These are phyloP conservation scores for Tinamus guttatus DNA, from an alignment of 2,113 vertebrate species.

Conservation along the genomic window DNA sequence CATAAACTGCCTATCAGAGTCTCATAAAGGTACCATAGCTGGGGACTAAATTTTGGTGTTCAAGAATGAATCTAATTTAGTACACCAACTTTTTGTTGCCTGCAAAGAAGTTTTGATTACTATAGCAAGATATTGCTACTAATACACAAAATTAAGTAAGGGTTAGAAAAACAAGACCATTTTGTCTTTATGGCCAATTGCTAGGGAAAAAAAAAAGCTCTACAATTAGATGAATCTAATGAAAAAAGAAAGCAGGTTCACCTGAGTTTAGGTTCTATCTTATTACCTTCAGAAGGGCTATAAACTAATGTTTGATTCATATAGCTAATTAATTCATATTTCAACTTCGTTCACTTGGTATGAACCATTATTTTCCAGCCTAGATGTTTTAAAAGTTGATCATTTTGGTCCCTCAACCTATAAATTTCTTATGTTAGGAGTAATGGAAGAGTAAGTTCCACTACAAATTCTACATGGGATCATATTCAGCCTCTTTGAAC, in stretches of 20 bases:
- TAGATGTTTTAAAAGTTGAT: slow-evolving; percentile 1
- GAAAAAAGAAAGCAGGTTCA: slow-evolving; percentile 12
- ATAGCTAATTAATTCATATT: not conserved
- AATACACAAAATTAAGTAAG: not conserved
- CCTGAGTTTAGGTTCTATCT: slow-evolving; percentile 31
- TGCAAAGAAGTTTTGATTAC: slow-evolving; percentile 2
- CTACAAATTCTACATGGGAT: not conserved
- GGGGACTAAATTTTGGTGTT: not conserved
- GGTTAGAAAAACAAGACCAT: slow-evolving; percentile 44
- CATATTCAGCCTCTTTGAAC: not conserved
- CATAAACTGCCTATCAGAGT: not conserved
- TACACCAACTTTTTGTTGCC: not conserved
- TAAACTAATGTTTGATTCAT: not conserved
- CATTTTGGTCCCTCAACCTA: slow-evolving; percentile 20
- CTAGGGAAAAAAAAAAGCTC: not conserved
- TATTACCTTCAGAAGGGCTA: not conserved
- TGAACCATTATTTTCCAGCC: not conserved
- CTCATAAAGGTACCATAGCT: not conserved
- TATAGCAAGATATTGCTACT: not conserved
- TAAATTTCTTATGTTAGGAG: not conserved
- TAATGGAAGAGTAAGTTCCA: not conserved
- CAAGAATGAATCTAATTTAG: not conserved
- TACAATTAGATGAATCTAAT: slow-evolving; percentile 14
- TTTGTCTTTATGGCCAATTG: slow-evolving; percentile 5
- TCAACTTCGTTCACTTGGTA: not conserved